Evolutionary conservation across 2,888 invertebrate species (phyloP).

Genomic region (Idaea straminata): DNA sequence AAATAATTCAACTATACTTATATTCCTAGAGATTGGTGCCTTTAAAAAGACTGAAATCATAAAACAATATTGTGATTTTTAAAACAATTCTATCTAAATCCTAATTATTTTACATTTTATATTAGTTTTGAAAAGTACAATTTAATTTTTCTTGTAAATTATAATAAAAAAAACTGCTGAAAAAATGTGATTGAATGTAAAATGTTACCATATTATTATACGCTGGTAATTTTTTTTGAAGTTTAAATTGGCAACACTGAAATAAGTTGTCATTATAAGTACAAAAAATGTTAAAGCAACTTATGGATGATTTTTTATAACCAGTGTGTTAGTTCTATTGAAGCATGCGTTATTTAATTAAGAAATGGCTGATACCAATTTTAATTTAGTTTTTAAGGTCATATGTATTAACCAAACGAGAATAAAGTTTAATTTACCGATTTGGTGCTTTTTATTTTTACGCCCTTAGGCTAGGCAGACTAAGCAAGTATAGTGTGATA

Average conservation of each 20-base stretch:
- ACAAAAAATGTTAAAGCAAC: constrained; percentile 33
- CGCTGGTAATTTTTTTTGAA: constrained; percentile 5
- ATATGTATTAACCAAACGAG: constrained; percentile 46
- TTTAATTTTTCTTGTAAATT: background rate
- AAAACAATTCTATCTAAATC: background rate
- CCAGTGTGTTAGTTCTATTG: constrained; percentile 59
- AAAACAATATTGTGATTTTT: background rate
- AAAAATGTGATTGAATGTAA: constrained; percentile 30
- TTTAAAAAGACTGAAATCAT: constrained; percentile 9
- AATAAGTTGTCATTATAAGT: constrained; percentile 42
- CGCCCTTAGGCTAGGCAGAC: too few relatives aligned
- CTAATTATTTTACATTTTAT: background rate
- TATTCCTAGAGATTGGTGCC: background rate
- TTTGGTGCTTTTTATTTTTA: constrained; percentile 17
- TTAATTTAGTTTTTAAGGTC: constrained; percentile 63
- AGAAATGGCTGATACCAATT: constrained; percentile 70
- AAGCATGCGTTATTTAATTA: constrained; percentile 43
- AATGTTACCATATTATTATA: constrained; percentile 39
- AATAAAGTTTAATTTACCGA: constrained; percentile 29
- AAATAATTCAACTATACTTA: background rate
- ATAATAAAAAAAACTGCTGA: background rate
- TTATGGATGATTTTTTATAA: constrained; percentile 10
- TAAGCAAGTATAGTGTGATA: background rate
- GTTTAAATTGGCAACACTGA: constrained; percentile 22
- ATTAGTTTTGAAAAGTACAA: background rate